Conservation (phyloP, 2,113 vertebrate species). For the Hassar affinis region DNA sequence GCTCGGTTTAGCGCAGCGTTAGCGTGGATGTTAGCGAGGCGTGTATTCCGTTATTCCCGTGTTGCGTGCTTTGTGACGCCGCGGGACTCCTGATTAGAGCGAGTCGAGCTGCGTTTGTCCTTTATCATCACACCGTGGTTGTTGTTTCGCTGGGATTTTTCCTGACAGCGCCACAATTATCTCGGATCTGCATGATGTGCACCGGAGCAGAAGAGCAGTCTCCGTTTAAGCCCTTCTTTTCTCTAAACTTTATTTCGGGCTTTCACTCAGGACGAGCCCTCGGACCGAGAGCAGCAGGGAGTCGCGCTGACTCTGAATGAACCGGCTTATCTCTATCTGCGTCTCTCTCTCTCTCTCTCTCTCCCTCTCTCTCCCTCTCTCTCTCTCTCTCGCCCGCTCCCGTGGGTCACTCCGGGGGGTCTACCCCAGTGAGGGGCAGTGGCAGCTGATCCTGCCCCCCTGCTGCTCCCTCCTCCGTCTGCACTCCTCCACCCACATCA, state of each 20-base stretch:
- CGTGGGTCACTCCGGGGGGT: conserved; percentile 44
- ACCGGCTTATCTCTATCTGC: conserved; percentile 53
- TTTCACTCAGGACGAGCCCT: conserved; percentile 50
- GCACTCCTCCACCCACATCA: conserved; percentile 32
- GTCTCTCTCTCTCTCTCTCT: not conserved
- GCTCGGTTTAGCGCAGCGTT: conserved; percentile 60
- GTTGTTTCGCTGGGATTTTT: conserved; percentile 67
- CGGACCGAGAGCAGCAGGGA: conserved; percentile 60
- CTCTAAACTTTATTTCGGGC: conserved; percentile 36
- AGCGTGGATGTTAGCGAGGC: conserved; percentile 28
- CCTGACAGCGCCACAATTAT: conserved; percentile 68
- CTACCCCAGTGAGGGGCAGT: conserved; percentile 32
- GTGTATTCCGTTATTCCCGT: not conserved
- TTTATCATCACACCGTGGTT: conserved; percentile 69
- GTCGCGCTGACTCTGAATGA: conserved; percentile 58
- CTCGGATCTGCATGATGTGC: conserved; percentile 53
- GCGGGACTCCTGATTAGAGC: conserved; percentile 48
- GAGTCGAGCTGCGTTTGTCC: conserved; percentile 52
- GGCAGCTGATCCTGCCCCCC: conserved; percentile 47
- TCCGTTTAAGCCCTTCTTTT: conserved; percentile 40
- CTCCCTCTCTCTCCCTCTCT: not conserved
- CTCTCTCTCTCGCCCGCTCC: conserved; percentile 10
- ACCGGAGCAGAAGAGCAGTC: conserved; percentile 49
- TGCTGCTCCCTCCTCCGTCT: conserved; percentile 11
- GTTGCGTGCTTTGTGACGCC: conserved; percentile 27